Evolutionary conservation across 2,888 invertebrate species (phyloP).

Genomic region (Nymphalis polychloros): DNA sequence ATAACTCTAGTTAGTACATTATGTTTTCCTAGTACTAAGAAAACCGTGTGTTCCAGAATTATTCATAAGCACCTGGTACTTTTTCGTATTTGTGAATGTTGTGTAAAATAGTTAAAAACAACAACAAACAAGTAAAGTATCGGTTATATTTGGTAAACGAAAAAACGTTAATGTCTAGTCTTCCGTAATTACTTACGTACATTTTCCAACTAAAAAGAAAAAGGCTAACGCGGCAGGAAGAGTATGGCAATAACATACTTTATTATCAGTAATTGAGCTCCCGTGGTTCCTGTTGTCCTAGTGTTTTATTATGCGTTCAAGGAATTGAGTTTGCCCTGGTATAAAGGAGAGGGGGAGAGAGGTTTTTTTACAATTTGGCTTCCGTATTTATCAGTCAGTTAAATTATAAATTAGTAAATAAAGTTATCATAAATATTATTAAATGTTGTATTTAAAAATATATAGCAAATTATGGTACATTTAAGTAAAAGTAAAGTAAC

Average conservation of each 20-base stretch:
- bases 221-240: conserved; percentile 2
- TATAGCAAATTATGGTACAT: too few relatives aligned
- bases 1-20: conserved; percentile 8
- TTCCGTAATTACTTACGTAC: conserved; percentile 1
- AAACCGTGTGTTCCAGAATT: too few relatives aligned
- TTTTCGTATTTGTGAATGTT: background rate
- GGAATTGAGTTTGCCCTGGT: conserved; percentile 6
- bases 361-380: background rate
- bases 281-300: conserved; percentile 19
- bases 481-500: too few relatives aligned
- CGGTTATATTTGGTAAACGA: too few relatives aligned
- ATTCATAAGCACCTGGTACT: conserved; percentile 14
- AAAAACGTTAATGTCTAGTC: background rate
- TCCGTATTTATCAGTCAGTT: too few relatives aligned
- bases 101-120: too few relatives aligned
- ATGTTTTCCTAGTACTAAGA: conserved; percentile 13
- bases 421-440: too few relatives aligned
- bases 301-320: conserved; percentile 8
- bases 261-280: conserved; percentile 19
- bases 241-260: conserved; percentile 8
- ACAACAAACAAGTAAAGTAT: too few relatives aligned
- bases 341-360: too few relatives aligned
- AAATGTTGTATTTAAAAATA: too few relatives aligned
- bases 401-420: too few relatives aligned
- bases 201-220: conserved; percentile 3